Evolutionary conservation across 2,113 vertebrate genomes (phyloP).

Genomic region (Eretmochelys imbricata): DNA sequence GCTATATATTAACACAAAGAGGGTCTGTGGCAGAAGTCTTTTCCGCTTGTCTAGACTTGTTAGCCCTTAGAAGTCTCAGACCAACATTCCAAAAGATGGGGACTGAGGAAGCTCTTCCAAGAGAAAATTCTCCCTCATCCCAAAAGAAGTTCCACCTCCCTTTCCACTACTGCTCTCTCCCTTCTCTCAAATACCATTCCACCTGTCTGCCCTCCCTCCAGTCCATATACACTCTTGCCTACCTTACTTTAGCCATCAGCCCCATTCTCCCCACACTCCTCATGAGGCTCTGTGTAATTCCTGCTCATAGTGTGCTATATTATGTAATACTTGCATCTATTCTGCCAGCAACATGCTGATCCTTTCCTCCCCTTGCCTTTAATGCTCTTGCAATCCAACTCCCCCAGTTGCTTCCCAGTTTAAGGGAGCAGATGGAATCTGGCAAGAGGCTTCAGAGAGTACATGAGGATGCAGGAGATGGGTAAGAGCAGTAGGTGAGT

Average conservation of each 20-base stretch:
- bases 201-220: neutral
- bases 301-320: neutral
- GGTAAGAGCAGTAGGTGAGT: neutral
- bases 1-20: neutral
- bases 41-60: neutral
- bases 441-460: neutral
- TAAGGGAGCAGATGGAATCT: neutral
- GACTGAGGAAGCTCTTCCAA: neutral
- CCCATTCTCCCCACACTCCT: neutral
- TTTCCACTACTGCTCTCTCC: neutral
- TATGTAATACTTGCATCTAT: neutral
- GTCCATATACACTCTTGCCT: neutral
- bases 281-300: neutral
- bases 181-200: neutral
- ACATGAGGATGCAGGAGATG: neutral
- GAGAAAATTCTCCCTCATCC: neutral
- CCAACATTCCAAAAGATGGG: neutral
- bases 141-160: neutral
- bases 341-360: neutral
- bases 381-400: neutral
- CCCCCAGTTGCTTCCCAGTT: conserved; percentile 3
- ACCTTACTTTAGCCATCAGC: neutral
- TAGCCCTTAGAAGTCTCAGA: rapidly evolving
- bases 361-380: conserved; percentile 27
- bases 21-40: neutral